Conservation (phyloP, 2,797 vertebrate genomes). For the Myotis daubentonii region DNA sequence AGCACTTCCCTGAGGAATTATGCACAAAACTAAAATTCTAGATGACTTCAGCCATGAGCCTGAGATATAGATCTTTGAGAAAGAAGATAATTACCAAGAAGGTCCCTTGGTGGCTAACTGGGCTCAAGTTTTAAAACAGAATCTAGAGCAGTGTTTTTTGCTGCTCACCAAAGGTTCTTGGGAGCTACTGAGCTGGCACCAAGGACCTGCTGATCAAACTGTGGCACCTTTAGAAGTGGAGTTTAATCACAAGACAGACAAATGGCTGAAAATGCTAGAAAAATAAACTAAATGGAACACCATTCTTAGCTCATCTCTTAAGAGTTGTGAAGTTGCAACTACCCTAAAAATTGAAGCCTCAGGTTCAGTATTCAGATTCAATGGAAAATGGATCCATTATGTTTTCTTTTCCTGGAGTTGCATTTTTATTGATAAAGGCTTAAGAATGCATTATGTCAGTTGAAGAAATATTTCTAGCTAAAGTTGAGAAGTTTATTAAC, state of each 20-base stretch:
- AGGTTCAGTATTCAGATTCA: conserved; percentile 90
- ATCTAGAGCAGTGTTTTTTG: not conserved
- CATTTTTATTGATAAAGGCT: conserved; percentile 91
- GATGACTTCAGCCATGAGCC: not conserved
- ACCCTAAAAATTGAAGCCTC: conserved; percentile 89
- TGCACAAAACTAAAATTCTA: not conserved
- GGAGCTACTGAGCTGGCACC: not conserved
- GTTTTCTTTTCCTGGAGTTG: conserved; percentile 93
- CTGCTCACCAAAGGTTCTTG: not conserved
- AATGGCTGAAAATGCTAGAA: conserved; percentile 77
- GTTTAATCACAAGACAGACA: not conserved
- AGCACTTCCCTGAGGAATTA: conserved; percentile 4
- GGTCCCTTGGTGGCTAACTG: not conserved
- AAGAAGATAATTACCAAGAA: not conserved
- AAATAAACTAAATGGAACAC: conserved; percentile 89
- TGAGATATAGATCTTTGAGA: not conserved
- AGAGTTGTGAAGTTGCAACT: conserved; percentile 88
- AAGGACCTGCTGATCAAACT: conserved; percentile 6
- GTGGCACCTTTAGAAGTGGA: not conserved
- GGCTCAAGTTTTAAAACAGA: not conserved
- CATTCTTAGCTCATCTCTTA: conserved; percentile 89
- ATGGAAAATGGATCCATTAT: conserved; percentile 91
- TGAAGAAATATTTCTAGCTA: conserved; percentile 85
- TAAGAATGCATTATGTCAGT: conserved; percentile 83
- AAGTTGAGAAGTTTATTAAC: conserved; percentile 90